Percentiles rank a stretch among this genome's conserved stretches.
Evolutionary conservation across 1,140 invertebrate genomes (phyloP).

Genomic region (Sitophilus oryzae): DNA sequence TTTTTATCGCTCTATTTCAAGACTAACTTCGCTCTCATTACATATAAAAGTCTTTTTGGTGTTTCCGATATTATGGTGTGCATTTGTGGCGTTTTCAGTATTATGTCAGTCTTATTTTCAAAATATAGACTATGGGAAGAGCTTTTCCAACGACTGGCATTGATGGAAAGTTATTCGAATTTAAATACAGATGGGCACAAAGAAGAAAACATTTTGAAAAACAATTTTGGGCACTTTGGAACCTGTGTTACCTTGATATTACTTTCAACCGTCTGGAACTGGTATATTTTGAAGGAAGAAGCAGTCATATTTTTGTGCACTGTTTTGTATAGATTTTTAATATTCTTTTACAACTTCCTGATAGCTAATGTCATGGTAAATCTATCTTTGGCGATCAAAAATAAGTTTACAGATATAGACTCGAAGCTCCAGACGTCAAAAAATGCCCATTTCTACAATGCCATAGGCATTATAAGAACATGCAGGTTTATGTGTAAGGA

Average conservation of each 20-base stretch:
- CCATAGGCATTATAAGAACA: constrained; percentile 1
- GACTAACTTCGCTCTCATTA: not conserved
- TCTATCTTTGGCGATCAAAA: not conserved
- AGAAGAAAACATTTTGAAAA: not conserved
- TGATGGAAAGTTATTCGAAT: not conserved
- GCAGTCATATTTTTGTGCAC: not conserved
- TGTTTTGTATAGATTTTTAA: not conserved
- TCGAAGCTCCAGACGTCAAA: not conserved
- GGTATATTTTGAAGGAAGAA: too few relatives aligned
- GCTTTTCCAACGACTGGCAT: not conserved
- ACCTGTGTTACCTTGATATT: not conserved
- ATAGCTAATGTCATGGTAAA: not conserved
- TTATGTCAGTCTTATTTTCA: not conserved
- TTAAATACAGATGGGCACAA: not conserved
- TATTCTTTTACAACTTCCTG: not conserved
- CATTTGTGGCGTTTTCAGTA: not conserved
- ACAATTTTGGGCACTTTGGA: not conserved
- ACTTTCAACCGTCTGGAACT: not conserved
- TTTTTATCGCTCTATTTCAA: not conserved
- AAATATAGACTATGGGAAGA: not conserved
- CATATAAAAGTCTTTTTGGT: not conserved
- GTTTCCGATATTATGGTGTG: not conserved
- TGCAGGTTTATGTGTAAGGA: not conserved
- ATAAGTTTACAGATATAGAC: not conserved
- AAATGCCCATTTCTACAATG: constrained; percentile 2